Evolutionary conservation across 53 echinoderm and acorn worm species (phyloP).

Genomic region (Actinopyga echinites): DNA sequence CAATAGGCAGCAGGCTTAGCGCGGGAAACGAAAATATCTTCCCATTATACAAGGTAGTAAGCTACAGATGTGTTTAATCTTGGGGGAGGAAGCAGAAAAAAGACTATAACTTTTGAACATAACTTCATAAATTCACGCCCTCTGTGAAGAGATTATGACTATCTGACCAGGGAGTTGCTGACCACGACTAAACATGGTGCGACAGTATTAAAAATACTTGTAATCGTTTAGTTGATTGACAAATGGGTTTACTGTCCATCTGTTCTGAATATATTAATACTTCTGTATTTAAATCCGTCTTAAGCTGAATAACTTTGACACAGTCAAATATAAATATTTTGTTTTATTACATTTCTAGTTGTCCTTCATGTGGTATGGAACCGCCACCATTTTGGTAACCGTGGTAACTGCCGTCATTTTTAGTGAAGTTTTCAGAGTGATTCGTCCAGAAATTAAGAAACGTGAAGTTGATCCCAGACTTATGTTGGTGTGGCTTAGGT

Average conservation of each 20-base stretch:
- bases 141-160: too few relatives aligned
- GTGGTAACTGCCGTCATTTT: not conserved
- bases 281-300: too few relatives aligned
- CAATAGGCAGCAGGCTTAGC: not conserved
- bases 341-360: not conserved
- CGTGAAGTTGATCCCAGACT: not conserved
- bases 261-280: too few relatives aligned
- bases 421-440: not conserved
- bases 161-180: too few relatives aligned
- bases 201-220: too few relatives aligned
- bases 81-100: too few relatives aligned
- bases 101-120: too few relatives aligned
- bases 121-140: too few relatives aligned
- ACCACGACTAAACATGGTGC: too few relatives aligned
- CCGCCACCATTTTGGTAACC: constrained; percentile 21
- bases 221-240: too few relatives aligned
- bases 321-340: not conserved
- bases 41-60: not conserved
- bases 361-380: constrained; percentile 34
- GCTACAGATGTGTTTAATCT: not conserved
- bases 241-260: too few relatives aligned
- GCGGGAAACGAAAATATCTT: not conserved
- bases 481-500: constrained; percentile 8
- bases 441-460: not conserved
- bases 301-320: too few relatives aligned